phyloP scores from a whole-genome alignment of 2,888 invertebrate species.

The Listrodromus nycthemerus region DNA sequence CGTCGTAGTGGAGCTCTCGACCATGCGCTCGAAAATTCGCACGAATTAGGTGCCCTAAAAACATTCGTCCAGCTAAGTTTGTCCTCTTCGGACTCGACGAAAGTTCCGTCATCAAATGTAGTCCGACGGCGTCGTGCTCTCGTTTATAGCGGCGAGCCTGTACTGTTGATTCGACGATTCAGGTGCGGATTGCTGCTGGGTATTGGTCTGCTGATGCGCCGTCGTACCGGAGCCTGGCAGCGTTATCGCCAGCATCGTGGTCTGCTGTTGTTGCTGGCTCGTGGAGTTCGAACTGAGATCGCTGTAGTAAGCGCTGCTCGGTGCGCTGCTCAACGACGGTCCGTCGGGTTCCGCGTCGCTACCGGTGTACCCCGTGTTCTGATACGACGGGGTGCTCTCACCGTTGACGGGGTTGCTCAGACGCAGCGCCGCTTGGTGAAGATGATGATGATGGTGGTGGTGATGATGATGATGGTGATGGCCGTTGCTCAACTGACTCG shows the following conservation, averaged over 20 bases:
- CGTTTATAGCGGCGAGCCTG: slow-evolving; percentile 83
- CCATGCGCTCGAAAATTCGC: not conserved
- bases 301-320: slow-evolving; percentile 91
- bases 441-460: slow-evolving; percentile 74
- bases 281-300: slow-evolving; percentile 86
- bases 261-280: slow-evolving; percentile 76
- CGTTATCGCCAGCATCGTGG: slow-evolving; percentile 50
- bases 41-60: not conserved
- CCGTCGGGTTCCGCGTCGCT: slow-evolving; percentile 86
- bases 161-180: slow-evolving; percentile 76
- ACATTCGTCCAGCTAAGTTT: slow-evolving; percentile 36
- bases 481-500: slow-evolving; percentile 75
- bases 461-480: slow-evolving; percentile 74
- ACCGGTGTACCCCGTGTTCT: slow-evolving; percentile 89
- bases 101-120: slow-evolving; percentile 77
- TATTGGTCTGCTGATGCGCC: slow-evolving; percentile 65
- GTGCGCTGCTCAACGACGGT: slow-evolving; percentile 86
- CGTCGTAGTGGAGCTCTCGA: not conserved
- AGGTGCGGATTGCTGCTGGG: slow-evolving; percentile 59
- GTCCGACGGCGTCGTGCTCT: slow-evolving; percentile 81
- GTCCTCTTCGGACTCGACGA: slow-evolving; percentile 53
- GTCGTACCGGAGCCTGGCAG: slow-evolving; percentile 55
- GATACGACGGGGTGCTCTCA: slow-evolving; percentile 87
- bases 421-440: slow-evolving; percentile 72
- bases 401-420: slow-evolving; percentile 73